Percentiles rank a stretch among this genome's conserved stretches.
These are phyloP conservation scores for Micromys minutus DNA, from an alignment of 2,113 vertebrate genomes.

Conservation along the genomic window DNA sequence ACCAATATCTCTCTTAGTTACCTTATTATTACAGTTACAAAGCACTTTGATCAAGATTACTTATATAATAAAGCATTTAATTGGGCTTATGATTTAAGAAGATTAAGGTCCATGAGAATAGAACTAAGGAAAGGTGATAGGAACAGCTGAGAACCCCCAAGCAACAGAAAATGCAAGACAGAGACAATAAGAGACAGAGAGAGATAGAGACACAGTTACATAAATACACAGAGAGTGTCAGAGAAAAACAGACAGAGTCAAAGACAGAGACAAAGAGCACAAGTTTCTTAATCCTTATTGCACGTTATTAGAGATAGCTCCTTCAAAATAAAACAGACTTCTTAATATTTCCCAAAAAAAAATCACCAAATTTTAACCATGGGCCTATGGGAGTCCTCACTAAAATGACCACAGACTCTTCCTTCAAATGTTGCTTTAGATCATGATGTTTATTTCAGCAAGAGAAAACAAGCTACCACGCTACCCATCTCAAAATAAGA, in stretches of 20 bases:
- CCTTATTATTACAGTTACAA: background rate
- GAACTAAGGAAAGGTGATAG: background rate
- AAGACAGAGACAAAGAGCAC: background rate
- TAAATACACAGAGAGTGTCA: background rate
- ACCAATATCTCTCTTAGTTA: background rate
- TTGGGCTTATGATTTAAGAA: background rate
- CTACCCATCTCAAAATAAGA: background rate
- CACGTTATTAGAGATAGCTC: background rate
- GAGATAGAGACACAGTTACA: background rate
- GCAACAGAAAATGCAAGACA: too few relatives aligned
- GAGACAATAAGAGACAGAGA: background rate
- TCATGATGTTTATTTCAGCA: background rate
- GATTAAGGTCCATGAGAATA: background rate
- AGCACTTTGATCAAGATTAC: background rate
- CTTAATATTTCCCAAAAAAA: background rate
- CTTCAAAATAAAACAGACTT: background rate
- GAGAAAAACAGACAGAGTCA: background rate
- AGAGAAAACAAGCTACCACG: too few relatives aligned
- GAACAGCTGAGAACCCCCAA: background rate
- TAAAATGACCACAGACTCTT: background rate
- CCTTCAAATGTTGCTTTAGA: background rate
- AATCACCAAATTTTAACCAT: background rate
- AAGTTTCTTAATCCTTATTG: background rate
- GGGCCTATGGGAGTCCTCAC: background rate
- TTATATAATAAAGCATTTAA: background rate